Base-by-base conservation (phyloP, 1,140 invertebrate genomes). In the Idris sp. region DNA sequence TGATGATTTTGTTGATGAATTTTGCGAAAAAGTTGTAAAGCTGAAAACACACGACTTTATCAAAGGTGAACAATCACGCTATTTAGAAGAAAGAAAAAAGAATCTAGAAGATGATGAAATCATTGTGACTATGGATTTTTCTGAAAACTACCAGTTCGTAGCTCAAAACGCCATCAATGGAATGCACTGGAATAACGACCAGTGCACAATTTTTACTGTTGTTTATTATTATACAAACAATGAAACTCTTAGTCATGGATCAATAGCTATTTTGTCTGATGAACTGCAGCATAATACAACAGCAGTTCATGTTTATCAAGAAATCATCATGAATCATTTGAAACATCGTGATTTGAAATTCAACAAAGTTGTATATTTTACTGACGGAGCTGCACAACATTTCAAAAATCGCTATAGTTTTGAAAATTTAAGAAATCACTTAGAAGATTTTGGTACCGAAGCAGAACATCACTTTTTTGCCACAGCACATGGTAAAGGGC, bases 371-470 rank as follows among this genome's bases (percentile, higher is more conserved):
- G n/a, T n/a, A n/a, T n/a, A n/a, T n/a, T n/a, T n/a, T n/a, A n/a
- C n/a, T n/a, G n/a, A n/a, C n/a, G n/a, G n/a, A n/a, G n/a, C n/a
- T n/a, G n/a, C n/a, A n/a, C 30, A 31, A n/a, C 30, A 31, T n/a
- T 31, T 31, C 30, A 31, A 31, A 31, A 31, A 31, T 31, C 30
- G 30, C 30, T 31, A 31, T 31, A 31, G n/a, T n/a, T 31, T 31
- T 31, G 30, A 31, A 31, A 31, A 31, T 31, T 31, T 31, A 31
- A 4, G 30, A 6, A 2, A n/a, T n/a, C 30, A 31, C n/a, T n/a
- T 6, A 31, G 2, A 4, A 31, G 30, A 31, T n/a, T 31, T 31
- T 31, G 10, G 10, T 6, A 31, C n/a, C n/a, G n/a, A n/a, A n/a
- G n/a, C n/a, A n/a, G n/a, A n/a, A n/a, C n/a, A n/a, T n/a, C n/a